Evolutionary conservation across 2,113 vertebrate genomes (phyloP), one percentile per base, ranked within the genome.

Genomic region (Camarhynchus parvulus): DNA sequence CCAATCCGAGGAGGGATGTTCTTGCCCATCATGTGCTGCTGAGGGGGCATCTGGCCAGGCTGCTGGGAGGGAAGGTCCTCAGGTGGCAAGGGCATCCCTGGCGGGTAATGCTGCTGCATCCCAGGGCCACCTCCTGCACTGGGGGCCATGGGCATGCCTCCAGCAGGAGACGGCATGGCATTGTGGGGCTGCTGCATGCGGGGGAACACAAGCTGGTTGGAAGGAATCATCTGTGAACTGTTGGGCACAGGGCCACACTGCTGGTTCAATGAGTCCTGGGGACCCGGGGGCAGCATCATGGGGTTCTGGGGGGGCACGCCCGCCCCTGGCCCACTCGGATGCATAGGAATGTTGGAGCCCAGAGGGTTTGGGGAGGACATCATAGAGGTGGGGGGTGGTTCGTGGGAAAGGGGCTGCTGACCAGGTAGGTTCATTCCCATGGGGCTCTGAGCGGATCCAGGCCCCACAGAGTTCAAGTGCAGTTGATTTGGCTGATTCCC

Each of bases 351-450:
- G 97, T 98, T 98, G 97, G 98, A 95, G 89, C 98, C 97, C 98
- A 99, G 98, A 28, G 98, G 98, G 91, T 98, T 99, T 1, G 99
- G 98, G 50, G 99, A 99, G 86, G 98, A 98, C 92, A 99, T 96
- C 97, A 98, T 98, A 64, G 99, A 92, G 18, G 98, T 97, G 2
- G 98, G 97, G 50, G 98, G 97, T 0, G 98, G 97, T 24, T 99
- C 99, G 0, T 99, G 99, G 62, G 99, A 98, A 82, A 99, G 98
- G 78, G 98, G 98, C 79, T 98, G 98, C 96, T 98, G 99, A 95
- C 98, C 98, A 76, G 99, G 98, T 84, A 98, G 97, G 87, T 98
- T 97, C 97, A 99, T 98, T 89, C 98, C 98, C 98, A 99, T 98
- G 39, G 99, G 99, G 95, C 99, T 99, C 95, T 99, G 99, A 39